These are phyloP conservation scores for Myotis pilosus DNA, from an alignment of 2,797 vertebrate genomes.

Conservation along the genomic window DNA sequence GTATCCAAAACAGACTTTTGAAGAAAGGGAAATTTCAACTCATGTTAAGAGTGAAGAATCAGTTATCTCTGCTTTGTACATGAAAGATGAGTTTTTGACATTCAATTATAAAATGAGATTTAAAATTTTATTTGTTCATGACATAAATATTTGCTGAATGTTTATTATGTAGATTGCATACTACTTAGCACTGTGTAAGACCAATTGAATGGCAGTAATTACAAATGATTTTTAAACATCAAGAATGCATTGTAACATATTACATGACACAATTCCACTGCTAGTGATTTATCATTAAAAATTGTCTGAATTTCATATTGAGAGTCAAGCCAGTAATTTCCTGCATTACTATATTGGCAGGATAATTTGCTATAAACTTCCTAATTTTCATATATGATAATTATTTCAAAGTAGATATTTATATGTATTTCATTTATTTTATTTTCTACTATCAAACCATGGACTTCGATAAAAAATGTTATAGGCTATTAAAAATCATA, in stretches of 20 bases:
- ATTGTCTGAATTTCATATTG: not conserved
- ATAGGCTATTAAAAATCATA: not conserved
- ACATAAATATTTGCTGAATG: conserved; percentile 7
- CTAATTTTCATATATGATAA: not conserved
- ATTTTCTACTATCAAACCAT: not conserved
- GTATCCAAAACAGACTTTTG: not conserved
- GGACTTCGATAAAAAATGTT: not conserved
- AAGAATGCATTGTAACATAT: not conserved
- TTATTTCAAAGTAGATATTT: not conserved
- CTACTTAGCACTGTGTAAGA: not conserved
- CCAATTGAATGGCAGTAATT: not conserved
- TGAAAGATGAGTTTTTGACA: not conserved
- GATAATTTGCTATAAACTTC: not conserved
- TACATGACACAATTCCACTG: not conserved
- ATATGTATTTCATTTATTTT: not conserved
- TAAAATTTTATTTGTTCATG: not conserved
- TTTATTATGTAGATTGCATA: not conserved
- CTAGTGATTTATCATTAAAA: not conserved
- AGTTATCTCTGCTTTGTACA: not conserved
- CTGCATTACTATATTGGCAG: not conserved
- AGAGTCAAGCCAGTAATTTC: not conserved
- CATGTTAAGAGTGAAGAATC: not conserved
- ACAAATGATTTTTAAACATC: not conserved
- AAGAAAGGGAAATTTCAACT: not conserved
- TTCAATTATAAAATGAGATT: conserved; percentile 31